A percentile compares a stretch with the other conserved stretches of the same genome.
phyloP scores from a whole-genome alignment of 1,140 invertebrate species.

The Scaptomyza hsui region DNA sequence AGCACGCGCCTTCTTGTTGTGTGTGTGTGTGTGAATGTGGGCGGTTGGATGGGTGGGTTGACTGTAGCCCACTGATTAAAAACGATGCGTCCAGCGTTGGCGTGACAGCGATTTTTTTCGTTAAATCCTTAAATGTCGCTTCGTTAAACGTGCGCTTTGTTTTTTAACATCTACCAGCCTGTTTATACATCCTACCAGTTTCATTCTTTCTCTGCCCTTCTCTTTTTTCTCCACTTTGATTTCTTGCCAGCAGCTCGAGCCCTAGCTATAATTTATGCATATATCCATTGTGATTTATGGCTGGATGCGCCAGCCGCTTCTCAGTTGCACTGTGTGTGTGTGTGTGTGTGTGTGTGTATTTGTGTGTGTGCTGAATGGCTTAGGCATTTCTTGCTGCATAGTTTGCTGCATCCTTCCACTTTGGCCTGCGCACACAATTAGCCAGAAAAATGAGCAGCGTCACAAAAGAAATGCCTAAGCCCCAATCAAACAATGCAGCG shows the following conservation, averaged over 20 bases:
- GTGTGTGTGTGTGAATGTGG: background rate
- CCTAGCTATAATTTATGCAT: slow-evolving; percentile 73
- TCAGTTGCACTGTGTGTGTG: slow-evolving; percentile 25
- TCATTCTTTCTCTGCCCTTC: background rate
- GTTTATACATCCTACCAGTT: slow-evolving; percentile 12
- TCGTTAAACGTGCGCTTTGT: slow-evolving; percentile 67
- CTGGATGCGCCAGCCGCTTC: slow-evolving; percentile 24
- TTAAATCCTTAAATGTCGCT: slow-evolving; percentile 78
- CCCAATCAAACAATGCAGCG: slow-evolving; percentile 66
- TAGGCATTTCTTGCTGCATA: slow-evolving; percentile 47
- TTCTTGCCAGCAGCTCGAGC: slow-evolving; percentile 26
- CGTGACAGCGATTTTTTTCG: slow-evolving; percentile 76
- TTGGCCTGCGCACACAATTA: slow-evolving; percentile 66
- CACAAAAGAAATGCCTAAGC: slow-evolving; percentile 47
- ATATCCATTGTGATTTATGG: slow-evolving; percentile 78
- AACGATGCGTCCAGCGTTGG: slow-evolving; percentile 60
- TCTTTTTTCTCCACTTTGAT: slow-evolving; percentile 32
- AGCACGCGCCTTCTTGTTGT: slow-evolving; percentile 49
- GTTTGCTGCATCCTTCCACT: slow-evolving; percentile 15
- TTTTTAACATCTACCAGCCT: slow-evolving; percentile 53
- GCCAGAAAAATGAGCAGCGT: slow-evolving; percentile 71
- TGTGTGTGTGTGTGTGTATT: too few species aligned
- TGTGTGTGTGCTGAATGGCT: slow-evolving; percentile 59
- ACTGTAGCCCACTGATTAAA: slow-evolving; percentile 72
- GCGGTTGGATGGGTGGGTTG: background rate